Base-by-base conservation (phyloP, 2,888 invertebrate species). In the Colostygia pectinataria region DNA sequence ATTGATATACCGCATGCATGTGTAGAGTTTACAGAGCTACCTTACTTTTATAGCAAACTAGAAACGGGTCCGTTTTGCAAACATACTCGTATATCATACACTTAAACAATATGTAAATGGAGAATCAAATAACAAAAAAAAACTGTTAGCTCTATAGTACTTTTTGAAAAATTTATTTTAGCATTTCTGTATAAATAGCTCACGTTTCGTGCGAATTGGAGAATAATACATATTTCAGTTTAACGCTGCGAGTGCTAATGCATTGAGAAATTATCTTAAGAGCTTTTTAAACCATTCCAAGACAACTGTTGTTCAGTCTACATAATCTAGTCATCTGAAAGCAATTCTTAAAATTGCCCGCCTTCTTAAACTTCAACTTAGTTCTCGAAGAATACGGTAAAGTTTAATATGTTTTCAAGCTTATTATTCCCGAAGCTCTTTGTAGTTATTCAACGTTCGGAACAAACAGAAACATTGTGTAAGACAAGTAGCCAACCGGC, bases 391-490 rank as follows among this genome's bases (percentile, higher is more conserved):
- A 46, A 41, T 43, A 52, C 42, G 33, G 52, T 46, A 46, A 52
- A 52, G 52, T 52, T 52, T 52, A 52, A 52, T 52, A 52, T 52
- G 52, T 52, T 52, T 50, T 41, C 46, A 52, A 38, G 32, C 46
- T 52, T 52, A 52, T 38, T 52, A 52, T 52, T 52, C 46, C 38
- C 42, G 37, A 47, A 47, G 52, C 54, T 50, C 54, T 50, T 50
- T 49, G 53, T 53, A 49, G 53, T 54, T 54, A 54, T 54, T 54
- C 50, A 54, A 54, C 39, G 46, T 54, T 50, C 43, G 46, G 50
- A 54, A 54, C 54, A 46, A 49, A 50, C 42, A 56, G 57, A 53
- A 56, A 46, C 51, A 54, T 38, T 40, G 52, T 54, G 45, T 43
- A 46, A 53, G 37, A 46, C 57, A 53, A 51, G 52, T 28, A 58